phyloP scores from a whole-genome alignment of 2,888 invertebrate genomes.

The Campoletis raptor region DNA sequence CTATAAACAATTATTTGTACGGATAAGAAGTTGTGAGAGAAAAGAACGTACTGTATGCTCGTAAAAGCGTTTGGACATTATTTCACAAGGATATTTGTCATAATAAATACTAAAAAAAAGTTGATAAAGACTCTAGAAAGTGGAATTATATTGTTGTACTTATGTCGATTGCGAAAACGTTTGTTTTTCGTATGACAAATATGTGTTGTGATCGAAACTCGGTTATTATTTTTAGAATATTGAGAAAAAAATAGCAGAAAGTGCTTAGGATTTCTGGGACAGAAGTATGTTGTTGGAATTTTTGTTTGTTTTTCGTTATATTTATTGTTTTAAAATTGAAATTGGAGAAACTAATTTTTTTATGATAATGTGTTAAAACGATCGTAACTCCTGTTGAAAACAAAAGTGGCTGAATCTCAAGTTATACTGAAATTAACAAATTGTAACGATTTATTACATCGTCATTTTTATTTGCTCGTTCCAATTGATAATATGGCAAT shows the following conservation, averaged over 20 bases:
- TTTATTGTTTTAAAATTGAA: constrained; percentile 8
- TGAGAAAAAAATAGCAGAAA: background rate
- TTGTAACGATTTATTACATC: constrained; percentile 52
- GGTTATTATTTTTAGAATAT: background rate
- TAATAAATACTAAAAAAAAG: constrained; percentile 21
- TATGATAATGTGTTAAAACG: background rate
- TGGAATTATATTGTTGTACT: constrained; percentile 13
- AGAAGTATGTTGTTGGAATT: background rate
- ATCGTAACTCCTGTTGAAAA: background rate
- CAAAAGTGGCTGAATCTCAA: background rate
- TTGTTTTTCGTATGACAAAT: constrained; percentile 12
- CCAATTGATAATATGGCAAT: constrained; percentile 42
- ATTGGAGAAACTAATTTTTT: background rate
- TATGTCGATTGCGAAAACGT: constrained; percentile 5
- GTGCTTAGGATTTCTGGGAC: background rate
- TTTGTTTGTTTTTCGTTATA: constrained; percentile 7
- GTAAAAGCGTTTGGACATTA: constrained; percentile 54
- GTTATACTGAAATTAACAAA: constrained; percentile 1
- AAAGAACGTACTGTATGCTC: constrained; percentile 59
- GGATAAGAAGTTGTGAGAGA: constrained; percentile 47
- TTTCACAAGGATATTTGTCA: constrained; percentile 55
- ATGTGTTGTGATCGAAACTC: background rate
- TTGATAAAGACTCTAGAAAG: constrained; percentile 29
- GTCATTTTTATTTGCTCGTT: constrained; percentile 15
- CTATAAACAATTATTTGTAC: constrained; percentile 56